phyloP scores from a whole-genome alignment of 2,888 invertebrate genomes.

The Ellobium chinense region DNA sequence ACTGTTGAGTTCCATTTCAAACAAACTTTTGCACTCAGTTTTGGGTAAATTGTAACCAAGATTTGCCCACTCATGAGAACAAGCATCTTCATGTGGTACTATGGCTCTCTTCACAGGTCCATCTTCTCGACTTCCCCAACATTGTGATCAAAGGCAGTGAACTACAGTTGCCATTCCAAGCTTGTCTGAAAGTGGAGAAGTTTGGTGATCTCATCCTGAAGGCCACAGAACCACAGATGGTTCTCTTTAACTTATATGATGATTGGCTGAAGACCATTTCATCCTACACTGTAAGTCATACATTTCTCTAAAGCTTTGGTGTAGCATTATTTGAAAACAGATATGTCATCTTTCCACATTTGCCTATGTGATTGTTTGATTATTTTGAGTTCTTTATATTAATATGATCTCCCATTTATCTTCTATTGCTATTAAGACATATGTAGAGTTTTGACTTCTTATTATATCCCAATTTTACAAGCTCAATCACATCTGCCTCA shows the following conservation, averaged over 20 bases:
- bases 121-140: conserved; percentile 99
- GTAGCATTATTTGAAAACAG: no score
- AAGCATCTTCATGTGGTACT: no score
- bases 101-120: conserved; percentile 83
- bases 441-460: no score
- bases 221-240: conserved; percentile 99
- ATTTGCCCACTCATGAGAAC: no score
- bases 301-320: no score
- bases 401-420: not conserved
- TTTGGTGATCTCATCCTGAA: conserved; percentile 99
- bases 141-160: conserved; percentile 99
- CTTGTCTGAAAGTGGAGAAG: conserved; percentile 98
- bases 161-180: conserved; percentile 97
- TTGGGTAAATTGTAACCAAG: no score
- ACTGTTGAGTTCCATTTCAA: no score
- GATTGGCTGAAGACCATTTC: conserved; percentile 99
- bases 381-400: not conserved
- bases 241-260: conserved; percentile 98
- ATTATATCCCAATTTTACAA: no score
- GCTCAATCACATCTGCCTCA: no score
- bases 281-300: conserved; percentile 90
- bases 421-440: not conserved
- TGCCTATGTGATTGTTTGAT: no score
- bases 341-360: no score
- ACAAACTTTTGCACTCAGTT: no score